These are phyloP conservation scores for Cryptotis parvus DNA, from an alignment of 2,113 vertebrate genomes.

Conservation along the genomic window DNA sequence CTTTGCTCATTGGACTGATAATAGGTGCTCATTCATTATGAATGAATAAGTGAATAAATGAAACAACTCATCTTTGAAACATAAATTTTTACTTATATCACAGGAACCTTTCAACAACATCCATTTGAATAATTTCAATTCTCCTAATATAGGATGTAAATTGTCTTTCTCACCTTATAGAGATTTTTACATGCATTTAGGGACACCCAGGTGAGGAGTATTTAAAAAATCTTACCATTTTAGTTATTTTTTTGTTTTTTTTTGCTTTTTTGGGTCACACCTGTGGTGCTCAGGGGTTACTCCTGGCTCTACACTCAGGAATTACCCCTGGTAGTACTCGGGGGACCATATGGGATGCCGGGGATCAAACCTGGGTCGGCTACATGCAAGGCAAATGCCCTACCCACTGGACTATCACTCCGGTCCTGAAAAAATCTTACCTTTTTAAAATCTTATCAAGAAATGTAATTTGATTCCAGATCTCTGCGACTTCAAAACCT, in stretches of 20 bases:
- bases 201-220: not conserved
- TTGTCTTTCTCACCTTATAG: slow-evolving; percentile 16
- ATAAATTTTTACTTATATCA: not conserved
- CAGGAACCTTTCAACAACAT: not conserved
- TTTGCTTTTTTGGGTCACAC: too few relatives aligned
- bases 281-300: too few relatives aligned
- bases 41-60: not conserved
- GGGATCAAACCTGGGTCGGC: too few relatives aligned
- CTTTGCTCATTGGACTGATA: not conserved
- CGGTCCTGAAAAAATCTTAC: too few relatives aligned
- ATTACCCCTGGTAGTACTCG: too few relatives aligned
- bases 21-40: not conserved
- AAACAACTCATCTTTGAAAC: not conserved
- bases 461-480: not conserved
- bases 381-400: too few relatives aligned
- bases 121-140: slow-evolving; percentile 29
- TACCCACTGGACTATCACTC: too few relatives aligned
- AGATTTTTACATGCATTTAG: not conserved
- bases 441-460: too few relatives aligned
- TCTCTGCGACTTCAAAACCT: not conserved
- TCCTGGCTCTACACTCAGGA: too few relatives aligned
- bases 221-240: too few relatives aligned
- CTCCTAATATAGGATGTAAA: not conserved
- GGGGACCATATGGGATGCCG: too few relatives aligned
- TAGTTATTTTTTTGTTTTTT: too few relatives aligned